These are phyloP conservation scores for Ptychoptera albimana DNA, from an alignment of 2,888 invertebrate genomes.

Conservation along the genomic window DNA sequence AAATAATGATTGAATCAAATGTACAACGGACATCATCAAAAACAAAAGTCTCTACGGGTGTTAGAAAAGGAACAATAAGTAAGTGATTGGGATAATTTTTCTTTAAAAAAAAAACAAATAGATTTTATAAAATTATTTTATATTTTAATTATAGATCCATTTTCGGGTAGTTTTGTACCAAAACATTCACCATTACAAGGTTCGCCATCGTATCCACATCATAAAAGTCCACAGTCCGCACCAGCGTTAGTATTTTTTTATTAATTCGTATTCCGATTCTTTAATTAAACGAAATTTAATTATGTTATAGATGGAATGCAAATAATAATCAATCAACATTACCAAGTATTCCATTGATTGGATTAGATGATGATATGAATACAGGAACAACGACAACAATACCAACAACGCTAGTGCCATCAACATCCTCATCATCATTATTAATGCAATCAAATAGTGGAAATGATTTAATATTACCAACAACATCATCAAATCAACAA, in stretches of 20 bases:
- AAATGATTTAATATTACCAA: too few species aligned
- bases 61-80: constrained; percentile 33
- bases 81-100: constrained; percentile 14
- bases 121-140: constrained; percentile 19
- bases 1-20: constrained; percentile 30
- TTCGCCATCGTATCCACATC: constrained; percentile 32
- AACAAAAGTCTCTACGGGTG: constrained; percentile 40
- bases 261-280: constrained; percentile 2
- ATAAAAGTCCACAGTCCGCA: constrained; percentile 30
- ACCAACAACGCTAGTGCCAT: constrained; percentile 18
- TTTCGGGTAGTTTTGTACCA: constrained; percentile 34
- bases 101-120: constrained; percentile 21
- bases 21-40: constrained; percentile 43
- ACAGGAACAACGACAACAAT: constrained; percentile 3
- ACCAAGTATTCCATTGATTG: constrained; percentile 62
- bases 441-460: constrained; percentile 9
- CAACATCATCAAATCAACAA: too few species aligned
- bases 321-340: constrained; percentile 50
- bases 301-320: constrained; percentile 38
- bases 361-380: constrained; percentile 40
- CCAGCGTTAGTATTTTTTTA: constrained; percentile 23
- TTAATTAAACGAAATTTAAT: neutral
- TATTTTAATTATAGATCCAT: constrained; percentile 9
- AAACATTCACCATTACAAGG: constrained; percentile 42
- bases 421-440: constrained; percentile 14